Conservation (phyloP, 2,888 invertebrate species). For the Athetis lepigone region DNA sequence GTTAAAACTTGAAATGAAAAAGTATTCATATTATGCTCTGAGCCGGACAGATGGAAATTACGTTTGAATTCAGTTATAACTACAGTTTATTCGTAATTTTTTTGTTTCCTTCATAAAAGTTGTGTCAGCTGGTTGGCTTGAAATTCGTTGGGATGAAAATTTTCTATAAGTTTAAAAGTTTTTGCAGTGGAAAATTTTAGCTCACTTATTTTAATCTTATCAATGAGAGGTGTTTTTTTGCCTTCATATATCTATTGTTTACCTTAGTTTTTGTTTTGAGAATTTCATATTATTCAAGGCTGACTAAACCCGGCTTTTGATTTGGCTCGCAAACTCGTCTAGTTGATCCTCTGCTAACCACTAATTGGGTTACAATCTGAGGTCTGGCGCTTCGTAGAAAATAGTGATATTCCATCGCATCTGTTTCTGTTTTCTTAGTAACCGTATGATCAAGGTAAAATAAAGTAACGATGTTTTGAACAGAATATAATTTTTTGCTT, state of each 20-base stretch:
- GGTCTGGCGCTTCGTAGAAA: constrained; percentile 19
- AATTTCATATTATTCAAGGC: constrained; percentile 24
- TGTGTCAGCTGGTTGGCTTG: constrained; percentile 56
- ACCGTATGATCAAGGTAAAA: constrained; percentile 10
- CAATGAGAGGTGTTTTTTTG: constrained; percentile 13
- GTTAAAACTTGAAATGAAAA: constrained; percentile 59
- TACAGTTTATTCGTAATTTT: constrained; percentile 60
- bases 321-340: constrained; percentile 23
- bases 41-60: constrained; percentile 63
- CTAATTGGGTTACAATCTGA: constrained; percentile 43
- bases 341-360: constrained; percentile 31
- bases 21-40: constrained; percentile 58
- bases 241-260: constrained; percentile 12
- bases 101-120: constrained; percentile 62
- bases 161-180: constrained; percentile 51
- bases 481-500: constrained; percentile 24
- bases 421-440: constrained; percentile 19
- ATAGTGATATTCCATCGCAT: constrained; percentile 31
- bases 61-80: constrained; percentile 65
- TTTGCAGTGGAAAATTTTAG: constrained; percentile 35
- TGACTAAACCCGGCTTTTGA: constrained; percentile 19
- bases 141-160: constrained; percentile 45
- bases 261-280: constrained; percentile 4
- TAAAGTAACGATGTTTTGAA: not conserved
- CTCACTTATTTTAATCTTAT: constrained; percentile 43